Evolutionary conservation across 2,888 invertebrate genomes (phyloP), one percentile per base, ranked within the genome.

Genomic region (Cyclophora albipunctata): DNA sequence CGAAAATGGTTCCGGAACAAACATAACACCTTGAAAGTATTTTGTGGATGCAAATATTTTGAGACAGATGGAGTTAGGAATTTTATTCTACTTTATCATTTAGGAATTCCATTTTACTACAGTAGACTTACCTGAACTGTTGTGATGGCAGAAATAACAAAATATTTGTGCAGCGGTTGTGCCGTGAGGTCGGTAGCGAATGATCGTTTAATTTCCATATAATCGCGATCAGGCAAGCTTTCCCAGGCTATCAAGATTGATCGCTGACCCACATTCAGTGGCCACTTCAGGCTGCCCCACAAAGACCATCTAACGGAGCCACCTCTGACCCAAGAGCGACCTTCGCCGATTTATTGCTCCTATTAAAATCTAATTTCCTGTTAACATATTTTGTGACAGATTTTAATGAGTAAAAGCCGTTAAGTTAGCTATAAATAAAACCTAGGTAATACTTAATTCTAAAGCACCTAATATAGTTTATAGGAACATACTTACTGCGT

Each of bases 201-300:
- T 20, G 69, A 72, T 71, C 75, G 76, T 71, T 74, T 75, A 77
- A 84, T 84, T 84, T 81, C 71, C 79, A 81, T 80, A 75, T 78
- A 81, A 83, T 81, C 81, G 78, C 75, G 61, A 74, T 55, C 58
- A 65, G 68, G 70, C 74, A 67, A 73, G 78, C 75, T 75, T 69
- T 68, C 64, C 62, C 66, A 43, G 52, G 46, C 66, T 82, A 84
- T 84, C 83, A 69, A 78, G 76, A 81, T 83, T 79, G 78, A 85
- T 81, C 81, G 78, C 65, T 82, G 86, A 84, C 86, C 86, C 75
- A 83, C 78, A 77, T 83, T 58, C 52, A 53, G 51, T 66, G 64
- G 61, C 69, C 66, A 69, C 60, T 61, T 33, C 34, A 20, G 52
- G 60, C 53, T 62, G 55, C 63, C 55, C 58, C 34, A 45, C 45